phyloP scores from a whole-genome alignment of 1,140 invertebrate genomes.

The Eupeodes corollae region DNA sequence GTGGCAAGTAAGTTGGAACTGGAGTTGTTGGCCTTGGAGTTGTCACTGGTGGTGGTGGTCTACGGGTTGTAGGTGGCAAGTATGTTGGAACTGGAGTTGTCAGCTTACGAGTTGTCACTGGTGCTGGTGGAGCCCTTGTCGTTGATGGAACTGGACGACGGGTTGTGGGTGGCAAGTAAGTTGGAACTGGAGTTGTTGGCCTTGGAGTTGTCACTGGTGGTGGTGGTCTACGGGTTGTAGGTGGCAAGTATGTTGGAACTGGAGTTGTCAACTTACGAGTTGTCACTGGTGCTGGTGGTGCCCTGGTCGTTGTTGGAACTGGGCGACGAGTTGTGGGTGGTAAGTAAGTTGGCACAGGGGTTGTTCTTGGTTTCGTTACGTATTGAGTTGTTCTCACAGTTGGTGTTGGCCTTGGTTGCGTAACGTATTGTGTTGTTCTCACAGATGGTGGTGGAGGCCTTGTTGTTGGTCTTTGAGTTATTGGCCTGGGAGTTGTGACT shows the following conservation, averaged over 20 bases:
- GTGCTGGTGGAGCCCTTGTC: background rate
- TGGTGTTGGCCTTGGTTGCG: constrained; percentile 11
- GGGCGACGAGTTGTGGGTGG: background rate
- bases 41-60: background rate
- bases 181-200: background rate
- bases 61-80: background rate
- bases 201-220: background rate
- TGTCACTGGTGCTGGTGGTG: constrained; percentile 4
- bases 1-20: background rate
- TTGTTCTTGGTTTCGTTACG: too few species aligned
- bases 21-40: background rate
- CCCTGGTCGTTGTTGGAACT: background rate
- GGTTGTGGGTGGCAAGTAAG: constrained; percentile 6
- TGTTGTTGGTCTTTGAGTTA: background rate
- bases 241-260: background rate
- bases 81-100: background rate
- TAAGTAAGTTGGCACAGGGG: constrained; percentile 3
- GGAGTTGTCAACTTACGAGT: too few species aligned
- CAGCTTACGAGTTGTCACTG: background rate
- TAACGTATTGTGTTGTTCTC: constrained; percentile 8
- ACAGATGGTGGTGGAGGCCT: background rate
- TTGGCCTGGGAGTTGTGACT: background rate
- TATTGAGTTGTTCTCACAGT: background rate
- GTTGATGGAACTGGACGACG: background rate
- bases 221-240: constrained; percentile 1